phyloP scores from a whole-genome alignment of 1,140 invertebrate genomes.

The Steinernema khuongi region DNA sequence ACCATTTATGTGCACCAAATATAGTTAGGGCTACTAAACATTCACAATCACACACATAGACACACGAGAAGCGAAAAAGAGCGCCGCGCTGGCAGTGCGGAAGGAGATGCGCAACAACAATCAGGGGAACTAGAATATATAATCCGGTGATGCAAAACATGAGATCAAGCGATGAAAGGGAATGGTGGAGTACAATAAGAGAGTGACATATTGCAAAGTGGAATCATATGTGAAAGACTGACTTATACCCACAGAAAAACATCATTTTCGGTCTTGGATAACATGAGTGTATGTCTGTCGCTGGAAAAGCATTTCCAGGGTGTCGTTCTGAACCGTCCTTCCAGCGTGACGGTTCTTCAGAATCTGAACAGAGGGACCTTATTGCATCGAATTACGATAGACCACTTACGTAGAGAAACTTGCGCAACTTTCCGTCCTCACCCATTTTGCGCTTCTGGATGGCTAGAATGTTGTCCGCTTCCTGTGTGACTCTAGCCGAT shows the following conservation, averaged over 20 bases:
- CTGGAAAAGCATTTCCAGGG: neutral
- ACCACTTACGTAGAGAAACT: constrained; percentile 48
- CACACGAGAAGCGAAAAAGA: no score
- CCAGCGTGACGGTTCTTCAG: neutral
- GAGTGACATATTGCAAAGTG: neutral
- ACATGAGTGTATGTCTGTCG: neutral
- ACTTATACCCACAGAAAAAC: neutral
- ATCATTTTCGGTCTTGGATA: neutral
- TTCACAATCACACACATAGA: no score
- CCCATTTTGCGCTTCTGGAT: constrained; percentile 41
- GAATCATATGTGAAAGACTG: neutral
- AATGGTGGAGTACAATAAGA: neutral
- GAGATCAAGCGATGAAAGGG: neutral
- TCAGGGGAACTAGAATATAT: neutral
- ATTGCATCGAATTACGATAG: neutral
- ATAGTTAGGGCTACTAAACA: no score
- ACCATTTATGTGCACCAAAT: no score
- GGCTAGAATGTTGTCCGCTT: constrained; percentile 63
- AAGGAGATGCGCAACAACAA: neutral
- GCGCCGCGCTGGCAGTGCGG: neutral
- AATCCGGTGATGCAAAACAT: no score
- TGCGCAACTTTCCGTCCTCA: constrained; percentile 42
- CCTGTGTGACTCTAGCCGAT: constrained; percentile 62
- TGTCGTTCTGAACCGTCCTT: neutral
- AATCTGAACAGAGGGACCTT: neutral